Evolutionary conservation across 92 coral and sea anemone species (phyloP).

Genomic region (Bergia puertoricense): DNA sequence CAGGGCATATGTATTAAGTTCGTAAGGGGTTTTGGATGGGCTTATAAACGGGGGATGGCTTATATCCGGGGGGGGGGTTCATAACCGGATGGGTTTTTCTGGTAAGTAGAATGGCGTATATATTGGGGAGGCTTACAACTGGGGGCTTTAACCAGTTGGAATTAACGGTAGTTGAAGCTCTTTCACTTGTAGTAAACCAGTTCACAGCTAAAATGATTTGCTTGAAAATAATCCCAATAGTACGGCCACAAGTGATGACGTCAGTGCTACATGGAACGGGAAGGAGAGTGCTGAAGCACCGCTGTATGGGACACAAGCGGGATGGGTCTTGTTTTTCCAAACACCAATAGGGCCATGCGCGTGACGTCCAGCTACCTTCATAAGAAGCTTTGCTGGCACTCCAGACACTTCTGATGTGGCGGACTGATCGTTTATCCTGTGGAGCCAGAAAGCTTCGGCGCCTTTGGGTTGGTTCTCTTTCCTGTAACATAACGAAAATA

Average conservation of each 20-base stretch:
- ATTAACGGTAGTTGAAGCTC: neutral
- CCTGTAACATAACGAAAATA: neutral
- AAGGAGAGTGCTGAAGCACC: slow-evolving; percentile 45
- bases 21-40: no score
- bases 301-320: slow-evolving; percentile 69
- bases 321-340: slow-evolving; percentile 65
- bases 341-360: slow-evolving; percentile 77
- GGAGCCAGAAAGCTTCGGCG: slow-evolving; percentile 64
- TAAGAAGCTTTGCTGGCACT: slow-evolving; percentile 39
- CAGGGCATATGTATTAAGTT: no score
- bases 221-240: slow-evolving; percentile 7
- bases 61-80: no score
- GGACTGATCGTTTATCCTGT: slow-evolving; percentile 67
- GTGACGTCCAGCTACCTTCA: slow-evolving; percentile 74
- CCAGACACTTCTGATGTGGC: slow-evolving; percentile 60
- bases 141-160: no score
- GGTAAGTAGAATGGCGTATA: no score
- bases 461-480: slow-evolving; percentile 36
- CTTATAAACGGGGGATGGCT: no score
- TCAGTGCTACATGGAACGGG: slow-evolving; percentile 13
- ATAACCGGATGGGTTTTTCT: no score
- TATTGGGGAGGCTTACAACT: no score
- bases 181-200: neutral
- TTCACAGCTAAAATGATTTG: neutral
- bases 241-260: slow-evolving; percentile 4